Base-by-base conservation (phyloP, 2,113 vertebrate genomes). In the Lophura nycthemera region DNA sequence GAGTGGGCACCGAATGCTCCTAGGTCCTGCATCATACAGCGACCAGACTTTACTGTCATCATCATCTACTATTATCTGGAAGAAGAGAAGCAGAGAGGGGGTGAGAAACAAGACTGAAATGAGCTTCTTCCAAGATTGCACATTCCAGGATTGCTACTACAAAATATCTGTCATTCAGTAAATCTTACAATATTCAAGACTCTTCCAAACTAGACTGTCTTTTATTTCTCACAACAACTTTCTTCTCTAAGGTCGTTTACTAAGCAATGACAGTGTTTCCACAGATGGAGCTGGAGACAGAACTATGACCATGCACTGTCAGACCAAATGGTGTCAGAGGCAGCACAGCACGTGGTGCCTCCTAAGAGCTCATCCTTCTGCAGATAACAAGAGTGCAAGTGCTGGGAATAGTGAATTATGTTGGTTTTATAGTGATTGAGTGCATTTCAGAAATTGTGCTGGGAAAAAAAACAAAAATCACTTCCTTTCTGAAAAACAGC, bases 41-140 rank as follows among this genome's bases (percentile, higher is more conserved):
- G 99, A 99, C 99, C 99, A 99, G 64, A 99, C 98, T 96, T 99
- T 99, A 81, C 99, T 99, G 98, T 99, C 99, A 0, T 99, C 99
- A 45, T 99, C 99, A 4, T 99, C 99, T 25, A 99, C 99, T 24
- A 99, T 99, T 63, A 99, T 99, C 99, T 99, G 95, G 19, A 95
- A 75, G 63, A 24, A 93, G 45, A 86, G 40, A 74, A 22, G 20
- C 24, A 79, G 1, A 1, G 20, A 10, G 15, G 40, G 20, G 3
- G 38, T 17, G 56, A 66, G 40, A 69, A 79, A 83, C 8, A 60
- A 40, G 54, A 45, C 6, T 50, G 9, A 89, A 57, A 61, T 48
- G 8, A 90, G 66, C 7, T 43, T 86, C 42, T 65, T 67, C 69
- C 69, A 47, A 38, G 38, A 38, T 38, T 38, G 19, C 77, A 79